Percentiles rank a stretch among this genome's conserved stretches.
These are phyloP conservation scores for Drosophila limbata DNA, from an alignment of 2,888 invertebrate species.

Conservation along the genomic window DNA sequence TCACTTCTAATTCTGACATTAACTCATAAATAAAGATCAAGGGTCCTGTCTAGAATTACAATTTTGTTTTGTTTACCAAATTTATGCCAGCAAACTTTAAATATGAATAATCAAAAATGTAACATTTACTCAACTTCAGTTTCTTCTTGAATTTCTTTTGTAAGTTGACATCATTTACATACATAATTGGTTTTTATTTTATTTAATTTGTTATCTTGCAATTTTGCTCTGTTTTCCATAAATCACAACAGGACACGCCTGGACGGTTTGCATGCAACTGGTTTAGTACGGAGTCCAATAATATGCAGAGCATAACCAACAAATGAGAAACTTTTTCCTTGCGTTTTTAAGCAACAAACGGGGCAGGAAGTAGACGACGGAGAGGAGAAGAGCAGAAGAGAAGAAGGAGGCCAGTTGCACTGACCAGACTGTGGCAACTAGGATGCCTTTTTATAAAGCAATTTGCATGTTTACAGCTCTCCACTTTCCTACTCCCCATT, in stretches of 20 bases:
- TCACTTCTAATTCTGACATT: not conserved
- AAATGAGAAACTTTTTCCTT: constrained; percentile 29
- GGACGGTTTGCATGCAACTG: constrained; percentile 30
- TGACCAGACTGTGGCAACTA: constrained; percentile 13
- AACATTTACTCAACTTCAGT: not conserved
- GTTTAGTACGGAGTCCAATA: constrained; percentile 43
- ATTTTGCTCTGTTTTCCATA: constrained; percentile 21
- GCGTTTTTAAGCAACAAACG: constrained; percentile 18
- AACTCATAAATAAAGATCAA: not conserved
- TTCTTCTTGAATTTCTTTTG: not conserved
- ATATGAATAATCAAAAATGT: not conserved
- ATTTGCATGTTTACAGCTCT: constrained; percentile 58
- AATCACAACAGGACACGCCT: not conserved
- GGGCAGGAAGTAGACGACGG: not conserved
- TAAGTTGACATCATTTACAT: constrained; percentile 1
- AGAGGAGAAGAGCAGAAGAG: not conserved
- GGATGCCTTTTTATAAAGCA: constrained; percentile 59
- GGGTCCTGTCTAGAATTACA: not conserved
- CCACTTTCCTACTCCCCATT: not conserved
- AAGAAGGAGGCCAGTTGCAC: constrained; percentile 14
- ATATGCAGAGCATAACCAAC: constrained; percentile 32
- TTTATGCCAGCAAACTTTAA: not conserved
- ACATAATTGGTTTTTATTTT: constrained; percentile 3
- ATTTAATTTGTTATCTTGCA: not conserved
- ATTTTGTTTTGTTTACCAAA: not conserved